Evolutionary conservation across 1,140 invertebrate genomes (phyloP).

Genomic region (Brachionus manjavacas): DNA sequence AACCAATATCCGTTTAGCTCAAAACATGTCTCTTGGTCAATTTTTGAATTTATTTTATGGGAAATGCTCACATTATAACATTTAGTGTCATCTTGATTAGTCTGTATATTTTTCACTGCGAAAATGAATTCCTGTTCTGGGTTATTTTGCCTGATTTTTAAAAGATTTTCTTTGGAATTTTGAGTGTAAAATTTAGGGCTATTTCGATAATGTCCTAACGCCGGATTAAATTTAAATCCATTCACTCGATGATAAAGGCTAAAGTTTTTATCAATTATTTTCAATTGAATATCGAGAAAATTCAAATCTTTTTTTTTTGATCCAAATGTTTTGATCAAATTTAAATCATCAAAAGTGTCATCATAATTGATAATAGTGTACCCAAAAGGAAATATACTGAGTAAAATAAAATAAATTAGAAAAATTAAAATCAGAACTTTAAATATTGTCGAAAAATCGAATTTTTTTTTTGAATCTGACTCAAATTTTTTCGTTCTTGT

Average conservation of each 20-base stretch:
- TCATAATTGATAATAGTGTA: neutral
- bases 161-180: neutral
- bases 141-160: neutral
- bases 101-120: neutral
- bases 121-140: neutral
- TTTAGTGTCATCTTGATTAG: neutral
- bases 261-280: neutral
- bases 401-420: neutral
- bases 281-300: neutral
- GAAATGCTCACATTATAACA: neutral
- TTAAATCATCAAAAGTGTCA: neutral
- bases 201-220: neutral
- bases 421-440: too few relatives aligned
- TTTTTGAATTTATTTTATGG: neutral
- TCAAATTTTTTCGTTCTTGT: neutral
- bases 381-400: neutral
- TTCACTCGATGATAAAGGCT: neutral
- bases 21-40: constrained; percentile 2
- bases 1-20: neutral
- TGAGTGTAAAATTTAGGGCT: neutral
- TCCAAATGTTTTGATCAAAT: neutral
- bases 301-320: neutral
- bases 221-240: neutral
- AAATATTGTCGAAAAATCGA: too few relatives aligned
- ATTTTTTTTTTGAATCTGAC: too few relatives aligned